Base-by-base conservation (phyloP, 2,113 vertebrate genomes). In the Takifugu bimaculatus region DNA sequence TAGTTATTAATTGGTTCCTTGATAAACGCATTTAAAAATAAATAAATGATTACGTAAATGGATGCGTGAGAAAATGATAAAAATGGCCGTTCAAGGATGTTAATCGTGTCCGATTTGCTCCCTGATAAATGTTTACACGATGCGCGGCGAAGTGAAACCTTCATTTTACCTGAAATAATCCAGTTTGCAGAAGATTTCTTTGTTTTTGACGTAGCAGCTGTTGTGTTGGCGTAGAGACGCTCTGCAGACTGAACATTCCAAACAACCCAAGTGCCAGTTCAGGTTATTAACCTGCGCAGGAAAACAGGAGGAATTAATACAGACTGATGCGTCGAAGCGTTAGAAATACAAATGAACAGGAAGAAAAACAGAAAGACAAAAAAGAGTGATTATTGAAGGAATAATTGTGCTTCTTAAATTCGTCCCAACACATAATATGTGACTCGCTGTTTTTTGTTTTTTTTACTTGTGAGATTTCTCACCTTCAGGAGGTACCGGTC, bases 191-290 rank as follows among this genome's bases (percentile, higher is more conserved):
- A 92, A 98, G 80, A 95, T 93, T 71, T 96, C 93, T 84, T 94
- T 94, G 90, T 98, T 96, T 92, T 96, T 94, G 35, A 98, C 93
- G 90, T 96, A 97, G 92, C 96, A 98, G 90, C 93, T 98, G 91
- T 87, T 93, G 79, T 96, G 93, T 70, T 94, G 93, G 68, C 93
- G 92, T 84, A 98, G 91, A 60, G 93, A 93, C 13, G 91, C 91
- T 66, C 93, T 92, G 87, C 95, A 98, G 57, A 97, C 94, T 0
- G 94, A 96, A 63, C 95, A 97, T 87, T 94, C 92, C 76, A 98
- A 77, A 83, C 96, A 98, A 10, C 93, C 91, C 72, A 93, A 85
- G 82, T 97, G 96, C 96, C 96, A 98, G 68, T 92, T 94, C 82
- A 95, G 91, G 84, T 95, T 94, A 83, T 97, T 96, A 75, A 97